Base-by-base conservation (phyloP, 2,113 vertebrate species). In the Neotragus pygmaeus region DNA sequence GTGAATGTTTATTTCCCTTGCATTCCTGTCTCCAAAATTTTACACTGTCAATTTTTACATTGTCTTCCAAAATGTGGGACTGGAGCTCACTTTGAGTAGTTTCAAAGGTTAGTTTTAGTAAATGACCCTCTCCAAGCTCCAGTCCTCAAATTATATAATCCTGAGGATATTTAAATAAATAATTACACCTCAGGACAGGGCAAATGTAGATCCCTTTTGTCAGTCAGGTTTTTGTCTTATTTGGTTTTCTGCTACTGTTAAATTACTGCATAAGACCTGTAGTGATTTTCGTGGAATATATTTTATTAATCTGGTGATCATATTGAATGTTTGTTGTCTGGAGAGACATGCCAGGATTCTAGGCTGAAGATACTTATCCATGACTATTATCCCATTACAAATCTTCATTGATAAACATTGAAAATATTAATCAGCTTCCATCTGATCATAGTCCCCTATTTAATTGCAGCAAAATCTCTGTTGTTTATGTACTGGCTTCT, bases 361-460 rank as follows among this genome's bases (percentile, higher is more conserved):
- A 96, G 77, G 77, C 96, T 94, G 94, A 80, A 96, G 97, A 96
- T 86, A 91, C 88, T 98, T 82, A 83, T 94, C 92, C 96, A 93
- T 96, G 96, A 97, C 96, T 97, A 97, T 90, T 96, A 96, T 90
- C 86, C 95, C 95, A 97, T 97, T 94, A 94, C 95, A 94, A 91
- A 91, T 97, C 96, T 96, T 97, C 90, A 14, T 36, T 97, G 97
- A 95, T 96, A 98, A 98, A 97, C 90, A 97, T 75, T 98, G 96
- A 96, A 95, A 97, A 96, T 96, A 97, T 97, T 95, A 98, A 96
- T 98, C 96, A 97, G 95, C 97, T 94, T 92, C 97, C 97, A 97
- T 98, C 97, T 98, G 97, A 98, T 98, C 96, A 90, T 53, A 97
- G 87, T 94, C 62, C 64, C 81, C 88, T 88, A 49, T 53, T 94